A percentile compares a stretch with the other conserved stretches of the same genome.
These are phyloP conservation scores for Diaphora mendica DNA, from an alignment of 2,888 invertebrate species.

Conservation along the genomic window DNA sequence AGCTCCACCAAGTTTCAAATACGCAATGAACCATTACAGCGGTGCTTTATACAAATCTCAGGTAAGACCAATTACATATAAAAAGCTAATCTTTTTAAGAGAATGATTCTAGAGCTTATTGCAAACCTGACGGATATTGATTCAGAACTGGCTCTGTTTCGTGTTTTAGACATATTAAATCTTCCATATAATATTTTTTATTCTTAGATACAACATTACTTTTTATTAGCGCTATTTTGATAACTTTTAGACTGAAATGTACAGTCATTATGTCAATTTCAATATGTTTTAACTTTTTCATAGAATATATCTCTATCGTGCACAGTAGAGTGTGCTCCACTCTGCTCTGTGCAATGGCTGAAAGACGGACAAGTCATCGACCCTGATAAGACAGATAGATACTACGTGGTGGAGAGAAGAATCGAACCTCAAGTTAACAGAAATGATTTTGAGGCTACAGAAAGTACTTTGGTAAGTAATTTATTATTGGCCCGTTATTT, in stretches of 20 bases:
- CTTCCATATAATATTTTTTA: too few relatives aligned
- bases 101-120: background rate
- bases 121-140: too few relatives aligned
- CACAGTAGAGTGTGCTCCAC: slow-evolving; percentile 95
- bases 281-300: slow-evolving; percentile 19
- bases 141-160: background rate
- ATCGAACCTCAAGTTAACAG: slow-evolving; percentile 91
- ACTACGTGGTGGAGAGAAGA: slow-evolving; percentile 89
- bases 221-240: too few relatives aligned
- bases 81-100: too few relatives aligned
- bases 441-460: slow-evolving; percentile 95
- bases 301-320: slow-evolving; percentile 92
- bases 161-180: background rate
- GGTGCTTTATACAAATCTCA: slow-evolving; percentile 92
- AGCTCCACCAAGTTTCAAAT: slow-evolving; percentile 96
- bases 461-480: slow-evolving; percentile 89
- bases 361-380: slow-evolving; percentile 91
- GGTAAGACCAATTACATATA: slow-evolving; percentile 50
- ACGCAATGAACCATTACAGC: slow-evolving; percentile 92
- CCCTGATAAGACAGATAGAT: slow-evolving; percentile 86
- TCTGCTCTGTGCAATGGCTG: slow-evolving; percentile 94
- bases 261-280: background rate
- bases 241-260: background rate
- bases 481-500: background rate
- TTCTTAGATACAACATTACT: too few relatives aligned